Base-by-base conservation (phyloP, 2,888 invertebrate species). In the Theretra japonica region DNA sequence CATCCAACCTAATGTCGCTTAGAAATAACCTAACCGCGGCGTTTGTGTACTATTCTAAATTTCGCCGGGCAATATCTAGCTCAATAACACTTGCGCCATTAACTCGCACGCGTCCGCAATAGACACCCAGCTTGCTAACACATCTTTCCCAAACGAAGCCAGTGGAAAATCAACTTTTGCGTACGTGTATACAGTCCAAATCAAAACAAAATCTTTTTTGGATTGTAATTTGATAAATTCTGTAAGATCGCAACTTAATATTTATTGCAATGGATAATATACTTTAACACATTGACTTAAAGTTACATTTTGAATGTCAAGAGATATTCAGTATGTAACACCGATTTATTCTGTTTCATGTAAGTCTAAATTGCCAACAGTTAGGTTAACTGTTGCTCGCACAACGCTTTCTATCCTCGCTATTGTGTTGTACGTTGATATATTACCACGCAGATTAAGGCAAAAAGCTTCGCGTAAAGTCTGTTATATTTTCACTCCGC, bases 31-130 rank as follows among this genome's bases (percentile, higher is more conserved):
- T 74, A 76, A 85, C 82, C 82, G 57, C 82, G 80, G 73, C 80
- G 78, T 78, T 79, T 71, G 79, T 74, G 75, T 79, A 83, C 77
- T 76, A 80, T 84, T 82, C 82, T 82, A 82, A 83, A 87, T 84
- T 83, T 83, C 80, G 77, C 33, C 73, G 82, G 80, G 85, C 86
- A 89, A 89, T 91, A 91, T 90, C 90, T 89, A 88, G 87, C 90
- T 88, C 91, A 89, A 91, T 92, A 92, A 90, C 89, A 91, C 88
- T 89, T 89, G 90, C 88, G 83, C 89, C 91, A 91, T 92, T 93
- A 90, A 90, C 90, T 90, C 86, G 86, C 86, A 79, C 84, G 86
- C 83, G 83, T 81, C 86, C 85, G 84, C 86, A 86, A 88, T 88
- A 88, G 84, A 86, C 86, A 87, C 86, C 80, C 83, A 76, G 78